These are phyloP conservation scores for Malthinus flaveolus DNA, from an alignment of 2,888 invertebrate genomes.

Conservation along the genomic window DNA sequence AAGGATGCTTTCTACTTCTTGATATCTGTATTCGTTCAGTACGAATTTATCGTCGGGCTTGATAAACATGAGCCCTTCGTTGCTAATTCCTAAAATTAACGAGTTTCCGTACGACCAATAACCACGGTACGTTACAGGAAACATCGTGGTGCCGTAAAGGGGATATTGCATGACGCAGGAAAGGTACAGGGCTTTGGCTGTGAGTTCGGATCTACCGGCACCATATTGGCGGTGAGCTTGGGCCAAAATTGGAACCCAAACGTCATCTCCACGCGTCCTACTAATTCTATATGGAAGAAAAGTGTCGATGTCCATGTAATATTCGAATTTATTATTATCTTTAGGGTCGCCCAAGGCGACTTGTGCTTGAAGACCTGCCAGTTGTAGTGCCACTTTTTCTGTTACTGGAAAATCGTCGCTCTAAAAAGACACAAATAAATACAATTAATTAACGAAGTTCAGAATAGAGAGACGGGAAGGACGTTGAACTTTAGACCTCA, in stretches of 20 bases:
- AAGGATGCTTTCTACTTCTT: slow-evolving; percentile 87
- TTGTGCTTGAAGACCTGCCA: slow-evolving; percentile 93
- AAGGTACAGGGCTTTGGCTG: slow-evolving; percentile 90
- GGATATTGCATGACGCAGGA: slow-evolving; percentile 98
- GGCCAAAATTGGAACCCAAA: slow-evolving; percentile 85
- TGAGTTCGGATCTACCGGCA: slow-evolving; percentile 86
- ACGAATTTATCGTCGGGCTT: slow-evolving; percentile 91
- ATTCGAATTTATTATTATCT: slow-evolving; percentile 76
- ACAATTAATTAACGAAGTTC: background rate
- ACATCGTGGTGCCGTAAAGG: slow-evolving; percentile 60
- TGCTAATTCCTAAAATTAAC: slow-evolving; percentile 82
- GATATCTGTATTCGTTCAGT: slow-evolving; percentile 87
- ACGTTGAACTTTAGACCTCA: too few relatives aligned
- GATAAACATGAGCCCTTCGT: slow-evolving; percentile 88
- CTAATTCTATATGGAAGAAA: slow-evolving; percentile 86
- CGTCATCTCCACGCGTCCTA: slow-evolving; percentile 75
- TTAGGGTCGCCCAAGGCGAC: slow-evolving; percentile 88
- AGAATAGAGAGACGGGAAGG: too few relatives aligned
- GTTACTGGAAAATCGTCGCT: slow-evolving; percentile 94
- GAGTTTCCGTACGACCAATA: slow-evolving; percentile 87
- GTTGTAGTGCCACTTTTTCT: slow-evolving; percentile 90
- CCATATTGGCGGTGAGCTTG: slow-evolving; percentile 91
- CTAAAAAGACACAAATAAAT: slow-evolving; percentile 54
- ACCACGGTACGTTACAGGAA: slow-evolving; percentile 86
- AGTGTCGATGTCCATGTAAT: slow-evolving; percentile 88